These are phyloP conservation scores for Lagria hirta DNA, from an alignment of 2,888 invertebrate species.

Conservation along the genomic window DNA sequence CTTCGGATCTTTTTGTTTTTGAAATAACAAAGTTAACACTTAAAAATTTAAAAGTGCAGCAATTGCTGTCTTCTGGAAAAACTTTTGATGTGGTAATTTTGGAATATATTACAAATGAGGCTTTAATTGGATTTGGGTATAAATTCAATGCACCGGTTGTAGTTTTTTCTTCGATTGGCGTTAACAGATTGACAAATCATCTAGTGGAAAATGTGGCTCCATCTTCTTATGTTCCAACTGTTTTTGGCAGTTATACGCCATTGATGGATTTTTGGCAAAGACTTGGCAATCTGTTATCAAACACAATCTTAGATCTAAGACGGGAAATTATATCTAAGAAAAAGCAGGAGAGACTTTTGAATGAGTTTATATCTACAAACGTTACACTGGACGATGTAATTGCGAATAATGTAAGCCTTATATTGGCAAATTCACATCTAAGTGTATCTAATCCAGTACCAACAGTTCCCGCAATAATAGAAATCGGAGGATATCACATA, in stretches of 20 bases:
- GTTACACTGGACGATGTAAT: slow-evolving; percentile 34
- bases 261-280: slow-evolving; percentile 58
- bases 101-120: slow-evolving; percentile 56
- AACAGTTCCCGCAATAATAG: slow-evolving; percentile 58
- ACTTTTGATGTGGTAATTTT: slow-evolving; percentile 48
- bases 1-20: too few relatives aligned
- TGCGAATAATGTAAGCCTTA: slow-evolving; percentile 39
- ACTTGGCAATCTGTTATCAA: slow-evolving; percentile 54
- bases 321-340: slow-evolving; percentile 27
- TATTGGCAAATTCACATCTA: slow-evolving; percentile 52
- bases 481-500: slow-evolving; percentile 60
- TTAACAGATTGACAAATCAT: slow-evolving; percentile 31
- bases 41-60: slow-evolving; percentile 48
- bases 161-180: slow-evolving; percentile 31
- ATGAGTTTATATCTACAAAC: slow-evolving; percentile 38
- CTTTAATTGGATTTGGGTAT: slow-evolving; percentile 48
- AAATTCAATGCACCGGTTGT: slow-evolving; percentile 40
- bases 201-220: slow-evolving; percentile 38
- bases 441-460: slow-evolving; percentile 56
- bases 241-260: slow-evolving; percentile 16
- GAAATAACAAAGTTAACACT: slow-evolving; percentile 42
- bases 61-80: slow-evolving; percentile 41
- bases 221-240: slow-evolving; percentile 30
- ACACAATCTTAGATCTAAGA: slow-evolving; percentile 41
- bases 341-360: slow-evolving; percentile 33